Conservation (phyloP, 2,888 invertebrate genomes). For the Celastrina argiolus region DNA sequence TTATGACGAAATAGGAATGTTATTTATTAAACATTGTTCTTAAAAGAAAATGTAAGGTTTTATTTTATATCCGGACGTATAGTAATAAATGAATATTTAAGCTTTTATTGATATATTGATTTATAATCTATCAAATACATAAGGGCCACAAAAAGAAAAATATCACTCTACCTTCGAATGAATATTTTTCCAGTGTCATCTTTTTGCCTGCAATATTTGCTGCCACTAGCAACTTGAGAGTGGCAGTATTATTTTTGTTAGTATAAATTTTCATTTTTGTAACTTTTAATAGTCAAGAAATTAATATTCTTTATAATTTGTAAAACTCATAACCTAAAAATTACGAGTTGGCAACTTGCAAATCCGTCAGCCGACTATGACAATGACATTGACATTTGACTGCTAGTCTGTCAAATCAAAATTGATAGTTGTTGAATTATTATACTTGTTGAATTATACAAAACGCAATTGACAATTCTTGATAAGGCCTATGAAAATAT, state of each 20-base stretch:
- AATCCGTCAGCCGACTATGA: background rate
- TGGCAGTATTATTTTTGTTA: constrained; percentile 87
- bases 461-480: too few relatives aligned
- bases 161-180: constrained; percentile 76
- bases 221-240: constrained; percentile 84
- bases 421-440: too few relatives aligned
- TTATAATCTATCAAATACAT: background rate
- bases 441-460: too few relatives aligned
- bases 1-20: background rate
- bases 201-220: constrained; percentile 80
- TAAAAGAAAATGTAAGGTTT: background rate
- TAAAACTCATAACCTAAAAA: constrained; percentile 23
- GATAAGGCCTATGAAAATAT: too few relatives aligned
- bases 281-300: background rate
- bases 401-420: too few relatives aligned
- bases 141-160: background rate
- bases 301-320: background rate
- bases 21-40: background rate
- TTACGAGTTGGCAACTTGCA: constrained; percentile 15
- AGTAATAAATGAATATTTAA: background rate
- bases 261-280: constrained; percentile 84
- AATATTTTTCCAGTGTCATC: constrained; percentile 76
- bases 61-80: background rate
- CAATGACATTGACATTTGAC: background rate
- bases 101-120: background rate